Evolutionary conservation across 92 coral and sea anemone species (phyloP), one percentile per base, ranked within the genome.

Genomic region (Paramuricea clavata): DNA sequence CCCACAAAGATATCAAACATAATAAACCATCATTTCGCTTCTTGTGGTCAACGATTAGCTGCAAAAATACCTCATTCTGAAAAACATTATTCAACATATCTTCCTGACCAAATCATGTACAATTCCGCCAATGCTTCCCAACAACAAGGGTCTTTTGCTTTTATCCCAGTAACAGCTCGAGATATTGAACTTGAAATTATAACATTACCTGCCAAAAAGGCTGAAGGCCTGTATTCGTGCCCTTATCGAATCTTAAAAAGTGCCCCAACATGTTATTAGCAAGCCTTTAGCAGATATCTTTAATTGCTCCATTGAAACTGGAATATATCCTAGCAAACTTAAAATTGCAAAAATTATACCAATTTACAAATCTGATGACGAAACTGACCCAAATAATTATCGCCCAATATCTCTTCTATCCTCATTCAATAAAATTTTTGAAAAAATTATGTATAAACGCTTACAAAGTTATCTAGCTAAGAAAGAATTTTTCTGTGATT

Each of bases 371-470:
- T n/a, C 39, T 0, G 89, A 61, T 7, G 89, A 89, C 50, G 86
- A 89, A 16, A 30, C 22, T 59, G 74, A 84, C 35, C 86, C 74
- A 33, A 57, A 28, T 2, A 83, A 83, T 41, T 69, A 49, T 39
- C 26, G 70, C 59, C 87, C 87, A 28, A 83, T 83, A 16, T 83
- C 87, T 28, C 79, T 83, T 69, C 73, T 88, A 12, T 88, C 80
- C 26, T 72, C 39, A 15, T 50, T 88, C n/a, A 83, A 88, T 31
- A 67, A 56, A 32, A 74, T 82, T 39, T 39, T 39, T 39, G 10
- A 39, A 39, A 39, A 39, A 39, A 39, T 39, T 10, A 4, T 39
- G 44, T 10, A 39, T 39, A 10, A 39, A 39, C 44, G 44, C 5
- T 39, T 39, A 4, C 4, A 4, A 10, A 39, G 44, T 4, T n/a